Base-by-base conservation (phyloP, 2,113 vertebrate genomes). In the Nansenia antarctica region DNA sequence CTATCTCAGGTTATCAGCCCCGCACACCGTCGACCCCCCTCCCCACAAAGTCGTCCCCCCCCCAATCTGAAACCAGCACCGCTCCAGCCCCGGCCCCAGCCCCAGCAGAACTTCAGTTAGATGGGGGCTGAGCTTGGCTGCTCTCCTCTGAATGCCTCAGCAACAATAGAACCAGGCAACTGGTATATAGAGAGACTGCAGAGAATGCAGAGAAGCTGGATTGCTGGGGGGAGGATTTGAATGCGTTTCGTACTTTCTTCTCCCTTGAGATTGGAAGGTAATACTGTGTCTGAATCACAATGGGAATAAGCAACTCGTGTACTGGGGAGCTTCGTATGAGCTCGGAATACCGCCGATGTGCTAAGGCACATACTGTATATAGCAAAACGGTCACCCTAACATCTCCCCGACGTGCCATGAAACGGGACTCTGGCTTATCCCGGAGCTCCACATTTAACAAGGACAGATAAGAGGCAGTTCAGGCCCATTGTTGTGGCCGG, bases 1-100 rank as follows among this genome's bases (percentile, higher is more conserved):
- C 87, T 86, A 84, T 89, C 86, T 76, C 75, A 78, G 86, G 85
- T 89, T 89, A 85, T 85, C 90, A 73, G 82, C 81, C 80, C 67
- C 70, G 72, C 70, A 70, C 78, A 76, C 61, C 68, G 45, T 71
- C 82, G 78, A 85, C 82, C 87, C 66, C 68, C 2, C 78, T 60
- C 74, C 66, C 70, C 61, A 69, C 72, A 85, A 83, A 78, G 65
- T 67, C 71, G 62, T 26, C 57, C 74, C 62, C 67, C 55, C 15
- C 42, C 42, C 42, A 8, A 29, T 57, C 58, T 49, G 72, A 18
- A 79, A 69, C 70, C 74, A 60, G 37, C 58, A 61, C 47, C 3
- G 18, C 58, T 63, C 62, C 62, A 62, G 47, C 34, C n/a, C n/a
- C n/a, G n/a, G n/a, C n/a, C 20, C 15, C 45, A 49, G 45, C 45